A percentile compares a stretch with the other conserved stretches of the same genome.
phyloP scores from a whole-genome alignment of 2,888 invertebrate genomes.

The Andrena minutula region DNA sequence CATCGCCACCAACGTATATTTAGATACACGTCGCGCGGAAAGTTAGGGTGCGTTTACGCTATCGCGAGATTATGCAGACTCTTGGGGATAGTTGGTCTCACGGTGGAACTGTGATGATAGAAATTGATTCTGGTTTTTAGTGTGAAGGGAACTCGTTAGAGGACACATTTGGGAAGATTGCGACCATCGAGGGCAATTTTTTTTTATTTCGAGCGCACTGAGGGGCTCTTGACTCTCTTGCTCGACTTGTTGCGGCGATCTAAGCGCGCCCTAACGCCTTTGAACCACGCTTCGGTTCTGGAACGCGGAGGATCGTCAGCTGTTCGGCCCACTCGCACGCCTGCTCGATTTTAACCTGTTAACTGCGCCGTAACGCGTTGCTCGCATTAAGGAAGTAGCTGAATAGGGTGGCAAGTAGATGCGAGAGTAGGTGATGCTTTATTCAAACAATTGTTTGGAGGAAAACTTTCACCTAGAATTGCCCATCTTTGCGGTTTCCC shows the following conservation, averaged over 20 bases:
- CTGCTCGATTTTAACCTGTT: constrained; percentile 8
- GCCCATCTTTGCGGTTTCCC: too few species aligned
- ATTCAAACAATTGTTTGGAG: too few species aligned
- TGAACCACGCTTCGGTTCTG: constrained; percentile 22
- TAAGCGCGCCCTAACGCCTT: constrained; percentile 33
- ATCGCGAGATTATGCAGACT: neutral
- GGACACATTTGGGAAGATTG: too few species aligned
- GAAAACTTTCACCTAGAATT: too few species aligned
- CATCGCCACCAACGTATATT: constrained; percentile 70
- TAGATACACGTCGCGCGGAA: constrained; percentile 64
- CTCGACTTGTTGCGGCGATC: neutral
- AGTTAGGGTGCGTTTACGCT: constrained; percentile 8
- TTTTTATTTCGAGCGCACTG: neutral
- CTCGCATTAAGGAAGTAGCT: neutral
- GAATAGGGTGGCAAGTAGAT: neutral
- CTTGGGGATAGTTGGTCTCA: neutral
- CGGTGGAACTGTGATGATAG: too few species aligned
- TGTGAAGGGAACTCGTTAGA: too few species aligned
- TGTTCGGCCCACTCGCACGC: constrained; percentile 27
- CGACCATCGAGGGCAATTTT: too few species aligned
- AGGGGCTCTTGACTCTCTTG: neutral
- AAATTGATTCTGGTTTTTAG: too few species aligned
- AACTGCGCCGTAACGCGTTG: neutral
- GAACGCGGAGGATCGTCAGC: constrained; percentile 51
- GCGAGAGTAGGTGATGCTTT: too few species aligned